Percentiles rank a stretch among this genome's conserved stretches.
Evolutionary conservation across 2,113 vertebrate species (phyloP).

Genomic region (Equus quagga): DNA sequence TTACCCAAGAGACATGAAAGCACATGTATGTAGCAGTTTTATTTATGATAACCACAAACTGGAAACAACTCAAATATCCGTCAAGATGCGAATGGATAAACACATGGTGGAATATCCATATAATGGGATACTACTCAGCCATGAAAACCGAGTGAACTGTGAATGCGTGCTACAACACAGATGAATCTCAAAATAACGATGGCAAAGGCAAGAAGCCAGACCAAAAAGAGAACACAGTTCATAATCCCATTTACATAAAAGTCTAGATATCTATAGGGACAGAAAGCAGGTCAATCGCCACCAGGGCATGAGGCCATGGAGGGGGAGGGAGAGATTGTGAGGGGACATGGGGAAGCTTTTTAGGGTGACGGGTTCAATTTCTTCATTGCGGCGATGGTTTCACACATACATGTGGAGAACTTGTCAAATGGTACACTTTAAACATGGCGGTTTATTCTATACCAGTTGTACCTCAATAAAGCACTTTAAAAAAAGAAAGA

Average conservation of each 20-base stretch:
- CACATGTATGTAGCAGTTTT: neutral
- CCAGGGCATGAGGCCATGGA: fast-evolving
- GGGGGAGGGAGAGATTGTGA: fast-evolving
- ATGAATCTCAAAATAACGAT: neutral
- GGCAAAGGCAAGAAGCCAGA: neutral
- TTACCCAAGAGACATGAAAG: neutral
- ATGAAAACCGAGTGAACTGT: too few relatives aligned
- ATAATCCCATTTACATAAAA: neutral
- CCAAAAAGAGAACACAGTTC: too few relatives aligned
- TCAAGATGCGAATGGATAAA: neutral
- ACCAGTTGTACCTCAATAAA: neutral
- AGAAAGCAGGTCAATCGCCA: neutral
- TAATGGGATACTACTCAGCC: neutral
- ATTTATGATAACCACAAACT: neutral
- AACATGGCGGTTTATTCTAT: fast-evolving
- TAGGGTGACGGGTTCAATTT: too few relatives aligned
- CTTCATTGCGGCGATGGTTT: fast-evolving
- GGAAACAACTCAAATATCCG: neutral
- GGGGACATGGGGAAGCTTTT: fast-evolving
- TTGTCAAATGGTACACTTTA: fast-evolving
- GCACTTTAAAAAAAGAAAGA: neutral
- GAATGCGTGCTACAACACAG: too few relatives aligned
- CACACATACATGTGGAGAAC: fast-evolving
- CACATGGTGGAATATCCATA: neutral
- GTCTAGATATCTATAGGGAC: neutral